Percentiles rank a stretch among this genome's conserved stretches.
phyloP scores from a whole-genome alignment of 2,797 vertebrate genomes.

The Nyctalus aviator region DNA sequence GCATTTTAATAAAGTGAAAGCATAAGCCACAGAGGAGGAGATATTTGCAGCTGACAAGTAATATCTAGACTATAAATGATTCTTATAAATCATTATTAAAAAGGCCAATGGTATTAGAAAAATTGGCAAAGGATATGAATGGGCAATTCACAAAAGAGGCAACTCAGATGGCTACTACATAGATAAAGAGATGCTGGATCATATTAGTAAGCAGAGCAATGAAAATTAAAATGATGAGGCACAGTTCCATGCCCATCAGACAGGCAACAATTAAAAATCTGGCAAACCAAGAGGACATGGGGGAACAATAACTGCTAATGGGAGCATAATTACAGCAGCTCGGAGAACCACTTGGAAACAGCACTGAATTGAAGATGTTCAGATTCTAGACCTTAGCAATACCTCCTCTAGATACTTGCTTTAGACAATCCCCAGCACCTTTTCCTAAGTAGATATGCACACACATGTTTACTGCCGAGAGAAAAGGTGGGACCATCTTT shows the following conservation, averaged over 20 bases:
- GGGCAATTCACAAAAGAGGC: neutral
- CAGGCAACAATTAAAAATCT: slow-evolving; percentile 25
- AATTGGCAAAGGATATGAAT: neutral
- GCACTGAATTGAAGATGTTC: neutral
- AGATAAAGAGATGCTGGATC: neutral
- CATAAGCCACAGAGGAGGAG: neutral
- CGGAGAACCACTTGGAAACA: neutral
- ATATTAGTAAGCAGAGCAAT: neutral
- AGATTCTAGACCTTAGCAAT: neutral
- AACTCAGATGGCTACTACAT: neutral
- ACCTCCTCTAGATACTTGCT: neutral
- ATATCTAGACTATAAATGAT: neutral
- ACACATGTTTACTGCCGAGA: neutral
- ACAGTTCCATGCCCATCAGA: neutral
- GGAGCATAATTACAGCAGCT: neutral
- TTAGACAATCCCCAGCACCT: neutral
- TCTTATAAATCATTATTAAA: slow-evolving; percentile 52
- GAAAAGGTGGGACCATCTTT: neutral
- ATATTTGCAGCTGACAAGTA: neutral
- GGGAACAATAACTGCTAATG: neutral
- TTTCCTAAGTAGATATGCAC: neutral
- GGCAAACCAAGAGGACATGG: neutral
- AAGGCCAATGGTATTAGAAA: neutral
- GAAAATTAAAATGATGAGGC: neutral
- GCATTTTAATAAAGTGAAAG: slow-evolving; percentile 6